phyloP scores from a whole-genome alignment of 1,140 invertebrate species.

The Marisa cornuarietis region DNA sequence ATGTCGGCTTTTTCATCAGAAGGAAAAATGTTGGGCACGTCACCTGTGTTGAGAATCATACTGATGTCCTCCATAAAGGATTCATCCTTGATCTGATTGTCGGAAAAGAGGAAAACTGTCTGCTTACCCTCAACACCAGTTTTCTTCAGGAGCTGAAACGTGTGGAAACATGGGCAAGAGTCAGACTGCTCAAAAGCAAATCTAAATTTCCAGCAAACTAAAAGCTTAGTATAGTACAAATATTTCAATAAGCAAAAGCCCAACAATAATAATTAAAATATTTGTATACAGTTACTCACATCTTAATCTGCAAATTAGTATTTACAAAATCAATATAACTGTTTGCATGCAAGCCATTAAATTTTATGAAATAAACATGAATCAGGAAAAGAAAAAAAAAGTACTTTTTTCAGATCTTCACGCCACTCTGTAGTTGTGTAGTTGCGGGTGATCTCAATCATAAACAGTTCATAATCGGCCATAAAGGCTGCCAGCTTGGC shows the following conservation, averaged over 20 bases:
- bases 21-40: slow-evolving; percentile 67
- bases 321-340: too few species aligned
- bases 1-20: slow-evolving; percentile 68
- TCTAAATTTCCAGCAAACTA: too few species aligned
- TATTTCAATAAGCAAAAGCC: too few species aligned
- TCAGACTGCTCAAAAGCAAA: background rate
- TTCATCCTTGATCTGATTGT: slow-evolving; percentile 68
- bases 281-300: background rate
- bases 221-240: background rate
- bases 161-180: too few species aligned
- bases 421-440: slow-evolving; percentile 65
- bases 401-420: slow-evolving; percentile 66
- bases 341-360: too few species aligned
- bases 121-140: slow-evolving; percentile 64
- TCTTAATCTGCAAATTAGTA: background rate
- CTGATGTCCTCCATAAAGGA: slow-evolving; percentile 68
- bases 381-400: slow-evolving; percentile 11
- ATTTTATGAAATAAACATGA: background rate
- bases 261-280: too few species aligned
- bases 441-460: slow-evolving; percentile 67
- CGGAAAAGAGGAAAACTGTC: slow-evolving; percentile 66
- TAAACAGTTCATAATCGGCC: slow-evolving; percentile 66
- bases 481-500: slow-evolving; percentile 66
- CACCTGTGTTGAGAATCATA: slow-evolving; percentile 68
- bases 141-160: slow-evolving; percentile 61